A percentile compares a stretch with the other conserved stretches of the same genome.
These are phyloP conservation scores for Antitype chi DNA, from an alignment of 2,888 invertebrate genomes.

Conservation along the genomic window DNA sequence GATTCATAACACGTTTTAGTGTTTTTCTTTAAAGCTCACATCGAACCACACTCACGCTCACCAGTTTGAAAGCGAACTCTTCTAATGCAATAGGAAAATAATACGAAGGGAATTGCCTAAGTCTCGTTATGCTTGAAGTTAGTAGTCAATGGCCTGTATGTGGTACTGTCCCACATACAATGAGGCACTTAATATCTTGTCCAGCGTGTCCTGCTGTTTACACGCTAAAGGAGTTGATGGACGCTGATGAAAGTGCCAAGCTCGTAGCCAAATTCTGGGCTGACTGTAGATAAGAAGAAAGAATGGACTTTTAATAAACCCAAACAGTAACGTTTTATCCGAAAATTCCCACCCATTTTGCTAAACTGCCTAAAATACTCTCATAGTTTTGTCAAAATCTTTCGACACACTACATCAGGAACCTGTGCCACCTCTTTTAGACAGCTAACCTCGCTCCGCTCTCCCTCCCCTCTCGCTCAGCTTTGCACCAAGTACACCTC, in stretches of 20 bases:
- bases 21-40: not conserved
- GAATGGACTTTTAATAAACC: not conserved
- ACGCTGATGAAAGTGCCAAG: no score
- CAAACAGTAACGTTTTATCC: no score
- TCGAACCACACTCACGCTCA: not conserved
- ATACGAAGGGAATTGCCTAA: not conserved
- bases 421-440: not conserved
- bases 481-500: not conserved
- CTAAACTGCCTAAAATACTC: not conserved
- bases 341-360: not conserved
- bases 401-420: not conserved
- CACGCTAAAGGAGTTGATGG: no score
- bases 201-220: no score
- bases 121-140: not conserved
- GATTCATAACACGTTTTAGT: not conserved
- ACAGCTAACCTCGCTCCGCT: not conserved
- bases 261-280: no score
- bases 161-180: no score
- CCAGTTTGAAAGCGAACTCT: not conserved
- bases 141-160: not conserved
- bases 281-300: no score
- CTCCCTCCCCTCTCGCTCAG: constrained; percentile 21
- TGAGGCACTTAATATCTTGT: no score
- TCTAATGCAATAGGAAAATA: not conserved
- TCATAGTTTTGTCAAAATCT: not conserved